Percentiles rank a stretch among this genome's conserved stretches.
phyloP scores from a whole-genome alignment of 1,140 invertebrate genomes.

The Orchesella cincta region DNA sequence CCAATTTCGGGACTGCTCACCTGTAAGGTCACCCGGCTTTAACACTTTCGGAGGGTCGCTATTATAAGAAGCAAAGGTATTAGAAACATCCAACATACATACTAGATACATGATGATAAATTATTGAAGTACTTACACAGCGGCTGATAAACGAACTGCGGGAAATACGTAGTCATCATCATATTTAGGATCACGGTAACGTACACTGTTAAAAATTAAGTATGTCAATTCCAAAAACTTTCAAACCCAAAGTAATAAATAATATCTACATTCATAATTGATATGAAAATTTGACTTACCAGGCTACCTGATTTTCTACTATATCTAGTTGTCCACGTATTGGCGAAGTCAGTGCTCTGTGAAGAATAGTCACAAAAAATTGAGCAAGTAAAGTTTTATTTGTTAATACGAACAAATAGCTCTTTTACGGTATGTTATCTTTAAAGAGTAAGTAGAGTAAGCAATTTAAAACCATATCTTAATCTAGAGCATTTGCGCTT shows the following conservation, averaged over 20 bases:
- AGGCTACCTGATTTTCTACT: conserved; percentile 59
- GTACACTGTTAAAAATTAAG: conserved; percentile 65
- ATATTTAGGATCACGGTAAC: conserved; percentile 80
- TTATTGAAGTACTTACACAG: conserved; percentile 56
- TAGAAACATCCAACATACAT: not conserved
- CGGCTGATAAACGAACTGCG: conserved; percentile 68
- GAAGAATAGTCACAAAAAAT: no score
- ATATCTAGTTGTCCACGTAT: conserved; percentile 67
- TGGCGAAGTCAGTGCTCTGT: conserved; percentile 68
- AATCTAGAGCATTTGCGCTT: no score
- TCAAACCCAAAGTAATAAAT: not conserved
- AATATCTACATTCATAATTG: not conserved
- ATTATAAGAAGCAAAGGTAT: not conserved
- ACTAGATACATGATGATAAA: conserved; percentile 2
- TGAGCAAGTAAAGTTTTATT: no score
- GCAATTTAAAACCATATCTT: no score
- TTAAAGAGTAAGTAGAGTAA: no score
- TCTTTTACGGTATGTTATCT: not conserved
- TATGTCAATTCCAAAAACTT: not conserved
- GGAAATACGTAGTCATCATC: conserved; percentile 74
- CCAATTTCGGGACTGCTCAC: conserved; percentile 64
- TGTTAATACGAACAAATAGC: conserved; percentile 23
- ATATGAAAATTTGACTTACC: conserved; percentile 54
- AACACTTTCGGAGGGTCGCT: conserved; percentile 73
- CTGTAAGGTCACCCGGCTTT: conserved; percentile 76